These are phyloP conservation scores for Pseudopleuronectes americanus DNA, from an alignment of 2,797 vertebrate species.

Conservation along the genomic window DNA sequence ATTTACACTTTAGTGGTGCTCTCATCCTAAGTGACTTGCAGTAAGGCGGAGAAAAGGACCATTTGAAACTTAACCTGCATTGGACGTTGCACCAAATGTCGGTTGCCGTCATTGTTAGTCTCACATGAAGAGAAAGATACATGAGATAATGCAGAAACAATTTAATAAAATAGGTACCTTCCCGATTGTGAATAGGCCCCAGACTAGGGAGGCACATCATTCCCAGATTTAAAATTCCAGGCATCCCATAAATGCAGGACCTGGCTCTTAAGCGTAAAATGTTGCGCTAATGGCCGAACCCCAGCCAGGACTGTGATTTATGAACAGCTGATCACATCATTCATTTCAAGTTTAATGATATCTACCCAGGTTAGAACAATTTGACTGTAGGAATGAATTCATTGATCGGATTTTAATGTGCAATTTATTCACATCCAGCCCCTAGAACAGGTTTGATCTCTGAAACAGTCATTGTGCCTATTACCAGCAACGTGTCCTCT, in stretches of 20 bases:
- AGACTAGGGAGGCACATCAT: conserved; percentile 9
- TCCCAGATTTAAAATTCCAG: conserved; percentile 33
- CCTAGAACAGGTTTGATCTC: conserved; percentile 5
- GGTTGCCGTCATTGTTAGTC: background rate
- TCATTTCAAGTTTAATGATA: conserved; percentile 31
- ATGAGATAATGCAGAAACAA: background rate
- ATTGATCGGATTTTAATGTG: conserved; percentile 38
- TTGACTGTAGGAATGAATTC: conserved; percentile 3
- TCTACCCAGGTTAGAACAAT: conserved; percentile 31
- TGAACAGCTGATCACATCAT: conserved; percentile 25
- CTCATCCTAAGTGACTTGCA: conserved; percentile 33
- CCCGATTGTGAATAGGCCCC: no score
- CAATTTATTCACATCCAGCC: conserved; percentile 7
- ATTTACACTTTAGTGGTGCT: conserved; percentile 51
- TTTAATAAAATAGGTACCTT: no score
- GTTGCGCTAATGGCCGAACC: conserved; percentile 30
- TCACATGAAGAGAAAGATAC: background rate
- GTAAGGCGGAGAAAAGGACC: conserved; percentile 1
- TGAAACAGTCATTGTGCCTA: conserved; percentile 4
- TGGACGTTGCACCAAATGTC: background rate
- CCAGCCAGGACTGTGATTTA: conserved; percentile 57
- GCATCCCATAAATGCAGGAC: conserved; percentile 30
- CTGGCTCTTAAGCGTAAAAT: conserved; percentile 38
- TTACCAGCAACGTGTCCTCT: conserved; percentile 9
- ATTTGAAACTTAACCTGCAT: conserved; percentile 2